These are phyloP conservation scores for Eretmochelys imbricata DNA, from an alignment of 2,113 vertebrate genomes.

Conservation along the genomic window DNA sequence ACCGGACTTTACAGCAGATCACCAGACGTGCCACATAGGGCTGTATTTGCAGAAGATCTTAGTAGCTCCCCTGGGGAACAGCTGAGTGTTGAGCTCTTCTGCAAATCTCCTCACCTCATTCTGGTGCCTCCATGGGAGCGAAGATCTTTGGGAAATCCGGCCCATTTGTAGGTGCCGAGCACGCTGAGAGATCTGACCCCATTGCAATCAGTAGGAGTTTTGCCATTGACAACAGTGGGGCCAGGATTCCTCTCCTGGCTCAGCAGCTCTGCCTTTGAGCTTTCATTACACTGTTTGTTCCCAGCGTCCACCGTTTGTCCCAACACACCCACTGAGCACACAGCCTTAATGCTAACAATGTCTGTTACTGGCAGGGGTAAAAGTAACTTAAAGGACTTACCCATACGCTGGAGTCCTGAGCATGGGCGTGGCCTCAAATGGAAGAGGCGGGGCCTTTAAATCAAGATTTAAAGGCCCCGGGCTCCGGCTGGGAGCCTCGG, in stretches of 20 bases:
- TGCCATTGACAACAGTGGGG: not conserved
- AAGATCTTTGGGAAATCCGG: not conserved
- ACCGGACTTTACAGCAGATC: not conserved
- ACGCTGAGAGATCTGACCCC: not conserved
- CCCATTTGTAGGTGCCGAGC: not conserved
- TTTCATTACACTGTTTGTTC: not conserved
- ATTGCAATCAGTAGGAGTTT: not conserved
- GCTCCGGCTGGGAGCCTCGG: too few relatives aligned
- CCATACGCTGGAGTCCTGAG: too few relatives aligned
- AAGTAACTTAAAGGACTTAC: too few relatives aligned
- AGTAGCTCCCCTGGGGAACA: not conserved
- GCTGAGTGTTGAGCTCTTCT: not conserved
- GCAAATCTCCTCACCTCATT: rapidly evolving
- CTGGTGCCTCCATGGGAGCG: not conserved
- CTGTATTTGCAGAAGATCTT: not conserved
- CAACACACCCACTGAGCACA: not conserved
- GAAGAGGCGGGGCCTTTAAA: too few relatives aligned
- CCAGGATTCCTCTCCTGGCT: not conserved
- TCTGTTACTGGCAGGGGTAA: not conserved
- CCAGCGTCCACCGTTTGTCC: not conserved
- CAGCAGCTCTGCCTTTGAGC: not conserved
- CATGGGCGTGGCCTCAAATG: too few relatives aligned
- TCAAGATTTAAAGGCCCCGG: too few relatives aligned
- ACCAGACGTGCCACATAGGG: not conserved
- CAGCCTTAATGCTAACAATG: not conserved